A percentile compares a stretch with the other conserved stretches of the same genome.
phyloP scores from a whole-genome alignment of 2,888 invertebrate species.

The Plebejus melissa region DNA sequence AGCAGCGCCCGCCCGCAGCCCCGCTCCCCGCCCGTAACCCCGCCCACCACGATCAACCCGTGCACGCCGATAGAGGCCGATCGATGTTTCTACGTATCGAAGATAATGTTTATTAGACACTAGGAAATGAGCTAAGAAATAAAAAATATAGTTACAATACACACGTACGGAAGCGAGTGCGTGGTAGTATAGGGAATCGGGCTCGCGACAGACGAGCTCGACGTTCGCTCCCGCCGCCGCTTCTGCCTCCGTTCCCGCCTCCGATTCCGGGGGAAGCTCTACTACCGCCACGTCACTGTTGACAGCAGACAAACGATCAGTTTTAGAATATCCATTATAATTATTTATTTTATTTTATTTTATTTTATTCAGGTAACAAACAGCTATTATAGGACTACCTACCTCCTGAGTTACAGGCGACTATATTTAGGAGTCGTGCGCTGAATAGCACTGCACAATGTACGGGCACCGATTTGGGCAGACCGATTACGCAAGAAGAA shows the following conservation, averaged over 20 bases:
- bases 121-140: not conserved
- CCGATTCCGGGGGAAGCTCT: not conserved
- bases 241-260: slow-evolving; percentile 34
- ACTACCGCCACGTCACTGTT: slow-evolving; percentile 14
- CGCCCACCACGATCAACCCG: slow-evolving; percentile 40
- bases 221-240: slow-evolving; percentile 19
- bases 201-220: not conserved
- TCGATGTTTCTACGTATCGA: not conserved
- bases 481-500: too few species aligned
- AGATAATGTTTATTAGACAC: not conserved
- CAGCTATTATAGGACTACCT: too few species aligned
- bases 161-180: slow-evolving; percentile 27
- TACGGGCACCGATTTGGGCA: too few species aligned
- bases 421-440: too few species aligned
- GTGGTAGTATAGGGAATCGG: slow-evolving; percentile 34
- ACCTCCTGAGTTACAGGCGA: too few species aligned
- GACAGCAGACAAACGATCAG: not conserved
- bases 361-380: not conserved
- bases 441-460: too few species aligned
- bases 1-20: slow-evolving; percentile 41
- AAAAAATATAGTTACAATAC: not conserved
- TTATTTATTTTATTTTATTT: not conserved
- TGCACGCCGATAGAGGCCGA: slow-evolving; percentile 31
- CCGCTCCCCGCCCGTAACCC: slow-evolving; percentile 38
- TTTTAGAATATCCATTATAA: not conserved